Conservation (phyloP, 2,113 vertebrate species). For the Speoplatyrhinus poulsoni region DNA sequence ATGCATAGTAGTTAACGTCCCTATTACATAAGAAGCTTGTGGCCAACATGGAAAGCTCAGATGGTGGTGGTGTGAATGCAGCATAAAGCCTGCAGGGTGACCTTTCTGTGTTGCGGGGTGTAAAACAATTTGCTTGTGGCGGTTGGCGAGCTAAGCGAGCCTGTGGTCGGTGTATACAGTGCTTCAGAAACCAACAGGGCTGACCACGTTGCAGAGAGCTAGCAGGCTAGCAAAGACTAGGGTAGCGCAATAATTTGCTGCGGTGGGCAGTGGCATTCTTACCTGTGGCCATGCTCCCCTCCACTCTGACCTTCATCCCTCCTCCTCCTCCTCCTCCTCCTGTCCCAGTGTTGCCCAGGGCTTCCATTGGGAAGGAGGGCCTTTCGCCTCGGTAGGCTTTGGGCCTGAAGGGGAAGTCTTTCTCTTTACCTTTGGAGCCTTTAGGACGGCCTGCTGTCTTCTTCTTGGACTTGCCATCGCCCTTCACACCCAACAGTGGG, state of each 20-base stretch:
- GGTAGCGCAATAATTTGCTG: constrained; percentile 60
- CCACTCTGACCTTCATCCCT: constrained; percentile 92
- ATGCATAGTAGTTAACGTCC: no score
- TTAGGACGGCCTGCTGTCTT: constrained; percentile 97
- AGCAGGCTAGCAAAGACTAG: constrained; percentile 71
- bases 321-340: constrained; percentile 76
- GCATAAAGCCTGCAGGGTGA: neutral
- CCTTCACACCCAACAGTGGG: constrained; percentile 96
- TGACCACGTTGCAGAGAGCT: constrained; percentile 38
- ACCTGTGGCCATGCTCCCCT: constrained; percentile 93
- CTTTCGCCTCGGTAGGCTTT: constrained; percentile 96
- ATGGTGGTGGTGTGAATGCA: neutral
- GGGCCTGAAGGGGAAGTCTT: constrained; percentile 98
- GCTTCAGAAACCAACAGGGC: constrained; percentile 36
- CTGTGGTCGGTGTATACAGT: neutral
- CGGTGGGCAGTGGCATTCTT: constrained; percentile 76
- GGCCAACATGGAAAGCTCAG: constrained; percentile 16
- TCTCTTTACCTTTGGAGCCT: constrained; percentile 99
- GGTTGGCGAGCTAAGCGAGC: neutral
- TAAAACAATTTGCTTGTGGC: neutral
- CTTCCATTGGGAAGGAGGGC: constrained; percentile 88
- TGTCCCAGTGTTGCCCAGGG: constrained; percentile 63
- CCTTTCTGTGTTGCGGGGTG: neutral
- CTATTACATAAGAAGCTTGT: neutral
- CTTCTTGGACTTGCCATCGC: constrained; percentile 99